These are phyloP conservation scores for Ciona savignyi DNA, from an alignment of 23 tunicate species.

Conservation along the genomic window DNA sequence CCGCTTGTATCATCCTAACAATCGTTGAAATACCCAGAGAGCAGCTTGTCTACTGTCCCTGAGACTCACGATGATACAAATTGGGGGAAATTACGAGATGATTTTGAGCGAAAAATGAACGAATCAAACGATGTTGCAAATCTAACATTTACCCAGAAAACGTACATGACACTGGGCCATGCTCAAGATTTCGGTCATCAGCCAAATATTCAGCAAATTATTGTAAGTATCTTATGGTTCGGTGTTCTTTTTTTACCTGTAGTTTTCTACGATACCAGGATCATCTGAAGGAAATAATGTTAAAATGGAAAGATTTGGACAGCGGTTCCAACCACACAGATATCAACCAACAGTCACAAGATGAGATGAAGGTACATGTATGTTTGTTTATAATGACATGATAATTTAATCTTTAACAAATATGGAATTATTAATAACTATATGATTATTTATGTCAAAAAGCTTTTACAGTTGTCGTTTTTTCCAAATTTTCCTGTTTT, in stretches of 20 bases:
- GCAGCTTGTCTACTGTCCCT: neutral
- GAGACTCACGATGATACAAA: neutral
- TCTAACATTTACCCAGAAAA: neutral
- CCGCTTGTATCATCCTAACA: neutral
- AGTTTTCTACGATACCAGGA: neutral
- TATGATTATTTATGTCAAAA: no score
- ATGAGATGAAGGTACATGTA: neutral
- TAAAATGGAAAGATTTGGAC: neutral
- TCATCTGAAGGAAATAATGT: neutral
- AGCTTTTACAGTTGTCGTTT: no score
- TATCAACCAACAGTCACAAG: neutral
- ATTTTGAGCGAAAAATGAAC: neutral
- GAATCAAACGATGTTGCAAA: neutral
- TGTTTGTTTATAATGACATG: no score
- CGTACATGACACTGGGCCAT: neutral
- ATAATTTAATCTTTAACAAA: no score
- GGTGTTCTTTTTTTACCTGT: neutral
- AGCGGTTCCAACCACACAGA: neutral
- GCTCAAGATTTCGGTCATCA: slow-evolving; percentile 7
- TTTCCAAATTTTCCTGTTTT: no score
- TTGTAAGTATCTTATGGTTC: neutral
- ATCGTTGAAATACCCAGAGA: neutral
- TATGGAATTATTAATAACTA: no score
- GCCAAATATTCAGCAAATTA: neutral
- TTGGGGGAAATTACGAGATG: slow-evolving; percentile 8